phyloP scores from a whole-genome alignment of 2,113 vertebrate species.

The Sphaerodactylus townsendi region DNA sequence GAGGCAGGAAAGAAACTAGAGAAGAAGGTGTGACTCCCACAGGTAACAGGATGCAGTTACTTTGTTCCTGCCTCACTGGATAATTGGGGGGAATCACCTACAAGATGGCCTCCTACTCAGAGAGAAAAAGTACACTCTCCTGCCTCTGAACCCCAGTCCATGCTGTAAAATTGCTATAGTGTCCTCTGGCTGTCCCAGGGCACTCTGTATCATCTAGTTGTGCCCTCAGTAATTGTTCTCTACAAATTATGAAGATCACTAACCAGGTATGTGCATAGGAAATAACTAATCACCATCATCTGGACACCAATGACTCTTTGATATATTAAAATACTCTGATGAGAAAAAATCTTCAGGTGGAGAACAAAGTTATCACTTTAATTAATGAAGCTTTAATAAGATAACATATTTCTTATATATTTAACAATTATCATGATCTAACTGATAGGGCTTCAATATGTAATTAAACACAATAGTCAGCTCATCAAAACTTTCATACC shows the following conservation, averaged over 20 bases:
- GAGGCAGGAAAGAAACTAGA: too few relatives aligned
- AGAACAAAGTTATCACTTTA: constrained; percentile 56
- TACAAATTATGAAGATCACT: constrained; percentile 31
- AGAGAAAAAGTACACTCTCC: too few relatives aligned
- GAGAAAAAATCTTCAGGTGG: constrained; percentile 63
- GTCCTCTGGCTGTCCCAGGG: too few relatives aligned
- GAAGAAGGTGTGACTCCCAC: too few relatives aligned
- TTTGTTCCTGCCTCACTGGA: too few relatives aligned
- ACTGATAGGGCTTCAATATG: constrained; percentile 47
- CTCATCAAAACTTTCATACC: constrained; percentile 35
- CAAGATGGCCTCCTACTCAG: too few relatives aligned
- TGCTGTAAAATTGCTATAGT: too few relatives aligned
- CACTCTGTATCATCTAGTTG: too few relatives aligned
- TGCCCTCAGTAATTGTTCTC: constrained; percentile 14
- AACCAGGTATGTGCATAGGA: constrained; percentile 44
- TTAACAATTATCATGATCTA: neutral
- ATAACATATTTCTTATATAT: constrained; percentile 63
- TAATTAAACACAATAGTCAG: constrained; percentile 44
- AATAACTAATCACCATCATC: constrained; percentile 51
- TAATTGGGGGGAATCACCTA: too few relatives aligned
- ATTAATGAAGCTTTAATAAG: constrained; percentile 65
- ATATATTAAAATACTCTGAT: constrained; percentile 50
- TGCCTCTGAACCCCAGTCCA: too few relatives aligned
- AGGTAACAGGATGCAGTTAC: too few relatives aligned
- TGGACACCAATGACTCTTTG: constrained; percentile 39